Percentiles rank a stretch among this genome's conserved stretches.
Conservation (phyloP, 2,888 invertebrate genomes). For the Aethes cnicana region DNA sequence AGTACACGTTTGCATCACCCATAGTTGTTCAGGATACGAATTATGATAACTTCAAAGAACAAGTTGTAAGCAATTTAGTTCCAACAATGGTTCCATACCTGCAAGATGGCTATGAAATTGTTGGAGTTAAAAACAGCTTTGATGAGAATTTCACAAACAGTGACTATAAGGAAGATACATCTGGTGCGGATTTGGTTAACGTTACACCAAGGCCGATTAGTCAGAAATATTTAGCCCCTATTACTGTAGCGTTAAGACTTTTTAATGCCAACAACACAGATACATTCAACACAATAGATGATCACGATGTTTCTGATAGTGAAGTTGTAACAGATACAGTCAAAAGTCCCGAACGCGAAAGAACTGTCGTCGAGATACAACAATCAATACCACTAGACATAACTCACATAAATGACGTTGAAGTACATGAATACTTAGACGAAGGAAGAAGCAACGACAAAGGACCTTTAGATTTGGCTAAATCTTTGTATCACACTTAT, state of each 20-base stretch:
- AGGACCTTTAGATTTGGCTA: constrained; percentile 51
- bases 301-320: constrained; percentile 66
- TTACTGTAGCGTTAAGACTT: constrained; percentile 82
- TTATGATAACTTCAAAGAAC: constrained; percentile 54
- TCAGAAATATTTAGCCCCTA: constrained; percentile 82
- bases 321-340: constrained; percentile 65
- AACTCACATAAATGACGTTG: constrained; percentile 73
- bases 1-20: constrained; percentile 67
- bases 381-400: constrained; percentile 83
- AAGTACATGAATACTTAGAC: constrained; percentile 70
- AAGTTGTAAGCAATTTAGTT: constrained; percentile 64
- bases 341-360: constrained; percentile 63
- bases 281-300: constrained; percentile 62
- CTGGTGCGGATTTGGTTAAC: constrained; percentile 53
- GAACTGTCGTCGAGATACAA: constrained; percentile 84
- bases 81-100: constrained; percentile 75
- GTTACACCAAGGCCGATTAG: constrained; percentile 82
- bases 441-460: constrained; percentile 63
- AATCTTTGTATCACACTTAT: constrained; percentile 62
- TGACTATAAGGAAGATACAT: constrained; percentile 37
- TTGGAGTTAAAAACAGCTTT: constrained; percentile 58
- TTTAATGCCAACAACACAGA: constrained; percentile 71
- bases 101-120: constrained; percentile 70
- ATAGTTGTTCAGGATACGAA: constrained; percentile 72
- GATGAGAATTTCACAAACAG: constrained; percentile 46